Base-by-base conservation (phyloP, 2,113 vertebrate genomes). In the Urocynchramus pylzowi region DNA sequence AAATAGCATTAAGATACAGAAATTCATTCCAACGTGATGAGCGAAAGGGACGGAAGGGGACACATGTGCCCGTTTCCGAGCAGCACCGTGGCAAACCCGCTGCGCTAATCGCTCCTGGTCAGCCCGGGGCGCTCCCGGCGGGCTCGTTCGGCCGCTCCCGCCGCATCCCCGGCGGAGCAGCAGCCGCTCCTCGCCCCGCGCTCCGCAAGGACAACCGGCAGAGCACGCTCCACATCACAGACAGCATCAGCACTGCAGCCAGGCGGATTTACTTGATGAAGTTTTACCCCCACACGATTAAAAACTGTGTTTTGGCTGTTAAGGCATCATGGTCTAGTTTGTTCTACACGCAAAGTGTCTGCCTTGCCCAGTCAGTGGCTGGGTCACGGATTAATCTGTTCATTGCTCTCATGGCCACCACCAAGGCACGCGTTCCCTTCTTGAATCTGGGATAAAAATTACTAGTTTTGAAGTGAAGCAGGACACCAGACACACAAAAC, bases 131-230 rank as follows among this genome's bases (percentile, higher is more conserved):
- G 44, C 28, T 39, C 8, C 35, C 7, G 20, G 39, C 30, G 7
- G 4, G 10, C 42, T 8, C 23, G 18, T 13, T 35, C 4, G 50
- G 31, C 45, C 26, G 10, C 27, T 76, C 63, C 3, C 6, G 33
- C 87, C 73, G 95, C 95, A 95, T 33, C 95, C 92, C 3, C 20
- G 7, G 13, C 19, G 89, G 92, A 83, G 83, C 94, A 89, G 77
- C 49, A 20, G 60, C 44, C 53, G 50, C 13, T 78, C 10, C 73
- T 31, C 23, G 2, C 22, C 10, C 19, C 26, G 57, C 19, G 2
- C 15, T 21, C 33, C 13, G 23, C 4, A 33, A 53, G n/a, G n/a
- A n/a, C n/a, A 39, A 4, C 1, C 20, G 15, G 16, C 19, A 5
- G 22, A 8, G 10, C 19, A 7, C 52, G 39, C 5, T 27, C 15